phyloP scores from a whole-genome alignment of 2,888 invertebrate species.

The Crepidodera aurea region DNA sequence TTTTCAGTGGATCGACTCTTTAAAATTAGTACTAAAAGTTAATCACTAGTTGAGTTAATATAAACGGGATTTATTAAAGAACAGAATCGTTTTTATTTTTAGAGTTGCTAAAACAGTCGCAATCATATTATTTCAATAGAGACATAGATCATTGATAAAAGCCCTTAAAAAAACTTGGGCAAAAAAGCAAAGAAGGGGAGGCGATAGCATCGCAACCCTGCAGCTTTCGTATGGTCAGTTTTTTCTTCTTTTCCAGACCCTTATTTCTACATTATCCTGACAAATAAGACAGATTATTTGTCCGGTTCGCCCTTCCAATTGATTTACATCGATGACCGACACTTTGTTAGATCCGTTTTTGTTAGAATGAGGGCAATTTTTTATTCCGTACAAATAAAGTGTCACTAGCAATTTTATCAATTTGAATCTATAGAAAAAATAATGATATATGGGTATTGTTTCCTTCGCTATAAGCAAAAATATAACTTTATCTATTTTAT shows the following conservation, averaged over 20 bases:
- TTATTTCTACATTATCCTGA: conserved; percentile 59
- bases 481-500: no score
- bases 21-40: no score
- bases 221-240: conserved; percentile 50
- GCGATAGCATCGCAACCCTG: conserved; percentile 39
- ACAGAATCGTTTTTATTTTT: no score
- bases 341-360: conserved; percentile 45
- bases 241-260: conserved; percentile 56
- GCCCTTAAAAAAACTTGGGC: conserved; percentile 5
- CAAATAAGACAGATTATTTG: conserved; percentile 62
- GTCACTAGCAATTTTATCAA: conserved; percentile 28
- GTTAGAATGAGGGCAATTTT: conserved; percentile 27
- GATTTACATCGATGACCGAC: conserved; percentile 60
- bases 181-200: conserved; percentile 12
- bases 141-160: neutral
- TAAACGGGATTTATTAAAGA: no score
- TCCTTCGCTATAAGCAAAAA: no score
- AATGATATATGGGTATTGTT: neutral
- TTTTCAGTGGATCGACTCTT: no score
- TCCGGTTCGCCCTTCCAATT: conserved; percentile 59
- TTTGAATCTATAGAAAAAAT: conserved; percentile 13
- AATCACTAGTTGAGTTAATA: no score
- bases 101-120: no score
- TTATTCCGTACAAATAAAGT: conserved; percentile 26
- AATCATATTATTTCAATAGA: conserved; percentile 8